These are phyloP conservation scores for Brachyhypopomus gauderio DNA, from an alignment of 2,113 vertebrate species.

Conservation along the genomic window DNA sequence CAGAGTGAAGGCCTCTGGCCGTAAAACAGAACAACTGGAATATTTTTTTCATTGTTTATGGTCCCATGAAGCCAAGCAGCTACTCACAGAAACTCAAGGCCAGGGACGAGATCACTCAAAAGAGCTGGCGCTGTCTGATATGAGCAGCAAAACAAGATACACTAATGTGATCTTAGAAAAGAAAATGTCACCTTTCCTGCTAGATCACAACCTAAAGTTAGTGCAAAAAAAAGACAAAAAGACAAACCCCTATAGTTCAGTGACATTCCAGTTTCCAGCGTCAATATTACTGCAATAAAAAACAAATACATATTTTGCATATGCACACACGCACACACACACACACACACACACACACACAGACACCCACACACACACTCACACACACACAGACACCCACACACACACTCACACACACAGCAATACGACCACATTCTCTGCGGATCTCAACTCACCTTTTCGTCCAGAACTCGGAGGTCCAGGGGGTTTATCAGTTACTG, in stretches of 20 bases:
- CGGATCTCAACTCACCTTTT: slow-evolving; percentile 95
- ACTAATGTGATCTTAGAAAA: neutral
- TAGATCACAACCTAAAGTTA: slow-evolving; percentile 6
- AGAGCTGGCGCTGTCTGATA: slow-evolving; percentile 16
- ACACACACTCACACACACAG: slow-evolving; percentile 44
- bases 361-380: slow-evolving; percentile 49
- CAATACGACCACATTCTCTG: slow-evolving; percentile 56
- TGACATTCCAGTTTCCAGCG: neutral
- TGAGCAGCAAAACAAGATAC: neutral
- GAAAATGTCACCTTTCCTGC: slow-evolving; percentile 9
- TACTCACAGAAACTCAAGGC: slow-evolving; percentile 35
- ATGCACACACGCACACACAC: slow-evolving; percentile 8
- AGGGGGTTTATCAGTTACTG: slow-evolving; percentile 92
- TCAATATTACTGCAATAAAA: neutral
- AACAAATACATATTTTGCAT: slow-evolving; percentile 25
- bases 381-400: slow-evolving; percentile 41
- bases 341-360: slow-evolving; percentile 33
- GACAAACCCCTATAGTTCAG: neutral
- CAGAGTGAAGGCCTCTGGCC: slow-evolving; percentile 25
- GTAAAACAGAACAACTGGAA: slow-evolving; percentile 49
- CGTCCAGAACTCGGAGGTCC: slow-evolving; percentile 89
- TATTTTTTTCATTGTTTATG: slow-evolving; percentile 52
- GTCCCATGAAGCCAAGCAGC: slow-evolving; percentile 42
- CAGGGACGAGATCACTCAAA: slow-evolving; percentile 30
- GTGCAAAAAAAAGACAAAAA: neutral